Evolutionary conservation across 2,113 vertebrate genomes (phyloP).

Genomic region (Kobus ellipsiprymnus): DNA sequence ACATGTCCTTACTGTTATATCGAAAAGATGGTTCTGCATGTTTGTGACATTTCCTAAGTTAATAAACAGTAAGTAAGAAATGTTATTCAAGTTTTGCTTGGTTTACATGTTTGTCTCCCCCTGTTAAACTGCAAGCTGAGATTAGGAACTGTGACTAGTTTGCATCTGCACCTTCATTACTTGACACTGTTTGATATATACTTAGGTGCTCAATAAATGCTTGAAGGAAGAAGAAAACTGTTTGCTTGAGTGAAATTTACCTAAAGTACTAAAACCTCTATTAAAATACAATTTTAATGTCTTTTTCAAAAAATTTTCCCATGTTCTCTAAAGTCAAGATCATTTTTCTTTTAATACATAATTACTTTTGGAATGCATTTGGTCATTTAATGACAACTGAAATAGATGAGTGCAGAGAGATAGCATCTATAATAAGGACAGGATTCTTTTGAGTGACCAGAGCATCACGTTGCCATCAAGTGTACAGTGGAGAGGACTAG

Average conservation of each 20-base stretch:
- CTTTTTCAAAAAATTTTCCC: neutral
- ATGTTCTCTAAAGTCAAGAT: neutral
- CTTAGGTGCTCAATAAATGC: neutral
- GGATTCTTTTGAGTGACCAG: conserved; percentile 75
- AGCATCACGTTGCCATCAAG: conserved; percentile 74
- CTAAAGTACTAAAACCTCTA: neutral
- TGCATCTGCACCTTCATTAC: neutral
- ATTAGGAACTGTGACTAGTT: neutral
- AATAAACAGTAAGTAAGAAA: neutral
- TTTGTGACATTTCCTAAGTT: neutral
- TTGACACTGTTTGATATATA: neutral
- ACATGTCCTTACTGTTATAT: neutral
- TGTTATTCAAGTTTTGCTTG: neutral
- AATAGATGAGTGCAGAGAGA: neutral
- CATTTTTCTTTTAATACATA: neutral
- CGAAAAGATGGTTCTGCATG: neutral
- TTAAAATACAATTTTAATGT: neutral
- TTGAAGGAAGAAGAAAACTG: neutral
- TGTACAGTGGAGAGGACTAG: conserved; percentile 70
- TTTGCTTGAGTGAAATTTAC: neutral
- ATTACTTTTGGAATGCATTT: neutral
- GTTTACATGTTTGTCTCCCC: neutral
- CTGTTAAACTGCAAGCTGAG: neutral
- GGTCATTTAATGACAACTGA: conserved; percentile 16
- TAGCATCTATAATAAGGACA: neutral